Evolutionary conservation across 2,888 invertebrate genomes (phyloP).

Genomic region (Eupithecia exiguata): DNA sequence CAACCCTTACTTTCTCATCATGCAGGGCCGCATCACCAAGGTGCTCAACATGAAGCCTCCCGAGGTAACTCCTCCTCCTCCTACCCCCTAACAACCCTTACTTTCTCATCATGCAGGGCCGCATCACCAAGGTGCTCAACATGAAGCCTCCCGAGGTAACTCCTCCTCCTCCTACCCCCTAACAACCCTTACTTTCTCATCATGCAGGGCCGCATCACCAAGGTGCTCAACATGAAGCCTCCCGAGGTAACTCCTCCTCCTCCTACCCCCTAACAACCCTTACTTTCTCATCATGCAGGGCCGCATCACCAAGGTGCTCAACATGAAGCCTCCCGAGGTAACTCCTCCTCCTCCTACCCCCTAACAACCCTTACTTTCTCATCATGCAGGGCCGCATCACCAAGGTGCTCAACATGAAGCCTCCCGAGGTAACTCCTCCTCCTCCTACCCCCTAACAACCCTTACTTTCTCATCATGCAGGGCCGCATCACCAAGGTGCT

Average conservation of each 20-base stretch:
- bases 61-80: constrained; percentile 85
- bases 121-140: constrained; percentile 98
- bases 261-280: neutral
- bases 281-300: neutral
- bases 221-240: constrained; percentile 99
- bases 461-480: no score
- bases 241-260: constrained; percentile 87
- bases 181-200: neutral
- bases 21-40: constrained; percentile 91
- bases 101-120: constrained; percentile 44
- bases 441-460: no score
- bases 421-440: no score
- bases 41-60: constrained; percentile 99
- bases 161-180: neutral
- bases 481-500: no score
- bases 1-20: neutral
- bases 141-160: constrained; percentile 98
- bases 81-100: neutral
- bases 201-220: constrained; percentile 89
- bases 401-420: no score
- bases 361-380: no score
- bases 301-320: no score
- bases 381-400: no score
- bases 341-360: no score
- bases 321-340: no score